Conservation (phyloP, 2,888 invertebrate genomes). For the Ecliptopera silaceata region DNA sequence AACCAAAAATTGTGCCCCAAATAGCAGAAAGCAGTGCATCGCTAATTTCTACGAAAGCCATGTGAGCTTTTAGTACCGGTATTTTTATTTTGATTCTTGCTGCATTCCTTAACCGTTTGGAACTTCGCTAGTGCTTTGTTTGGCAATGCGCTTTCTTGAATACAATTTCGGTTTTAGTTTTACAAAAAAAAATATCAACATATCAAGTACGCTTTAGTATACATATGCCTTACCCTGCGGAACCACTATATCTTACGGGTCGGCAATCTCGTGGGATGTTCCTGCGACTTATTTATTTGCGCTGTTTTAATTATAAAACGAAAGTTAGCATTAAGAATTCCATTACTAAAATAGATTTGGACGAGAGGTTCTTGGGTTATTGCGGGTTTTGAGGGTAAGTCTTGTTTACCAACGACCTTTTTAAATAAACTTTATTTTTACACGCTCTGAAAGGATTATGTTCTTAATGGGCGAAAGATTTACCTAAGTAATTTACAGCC, state of each 20-base stretch:
- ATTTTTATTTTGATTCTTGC: no score
- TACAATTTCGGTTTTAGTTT: no score
- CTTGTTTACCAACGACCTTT: neutral
- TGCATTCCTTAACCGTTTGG: no score
- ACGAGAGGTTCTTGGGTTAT: neutral
- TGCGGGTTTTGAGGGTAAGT: neutral
- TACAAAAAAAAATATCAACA: no score
- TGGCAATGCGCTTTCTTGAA: no score
- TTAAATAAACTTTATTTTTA: neutral
- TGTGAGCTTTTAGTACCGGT: no score
- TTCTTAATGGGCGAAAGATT: no score
- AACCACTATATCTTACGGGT: conserved; percentile 29
- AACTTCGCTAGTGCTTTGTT: no score
- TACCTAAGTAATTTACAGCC: no score
- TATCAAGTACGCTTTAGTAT: neutral
- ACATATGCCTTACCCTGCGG: conserved; percentile 15
- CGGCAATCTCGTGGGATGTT: conserved; percentile 31
- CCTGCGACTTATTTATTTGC: conserved; percentile 27
- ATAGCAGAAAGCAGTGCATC: no score
- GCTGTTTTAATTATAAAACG: conserved; percentile 28
- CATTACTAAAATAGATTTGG: conserved; percentile 22
- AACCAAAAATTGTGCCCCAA: no score
- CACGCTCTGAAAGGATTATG: neutral
- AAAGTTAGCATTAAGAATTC: conserved; percentile 22
- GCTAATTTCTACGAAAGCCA: no score